These are phyloP conservation scores for Kryptolebias ocellatus DNA, from an alignment of 2,797 vertebrate genomes.

Conservation along the genomic window DNA sequence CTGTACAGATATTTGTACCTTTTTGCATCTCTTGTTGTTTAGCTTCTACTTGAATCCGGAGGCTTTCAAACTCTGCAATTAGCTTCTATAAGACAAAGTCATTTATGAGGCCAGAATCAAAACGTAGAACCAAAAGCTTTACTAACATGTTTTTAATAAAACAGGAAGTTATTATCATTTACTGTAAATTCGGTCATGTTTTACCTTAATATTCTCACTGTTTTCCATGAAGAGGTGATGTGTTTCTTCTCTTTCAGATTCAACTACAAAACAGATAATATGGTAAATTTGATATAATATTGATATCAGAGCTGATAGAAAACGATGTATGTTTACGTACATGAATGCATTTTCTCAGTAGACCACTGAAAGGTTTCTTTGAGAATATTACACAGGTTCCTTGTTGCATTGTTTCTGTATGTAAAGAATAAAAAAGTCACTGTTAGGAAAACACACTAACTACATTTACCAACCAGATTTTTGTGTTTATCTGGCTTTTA, in stretches of 20 bases:
- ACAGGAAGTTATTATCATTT: not conserved
- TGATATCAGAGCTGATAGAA: not conserved
- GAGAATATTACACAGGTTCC: slow-evolving; percentile 89
- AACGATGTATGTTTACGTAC: slow-evolving; percentile 78
- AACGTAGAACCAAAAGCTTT: not conserved
- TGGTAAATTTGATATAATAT: not conserved
- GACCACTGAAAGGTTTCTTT: slow-evolving; percentile 90
- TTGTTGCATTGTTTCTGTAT: slow-evolving; percentile 87
- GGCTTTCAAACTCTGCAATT: slow-evolving; percentile 87
- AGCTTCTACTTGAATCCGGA: slow-evolving; percentile 85
- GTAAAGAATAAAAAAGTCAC: slow-evolving; percentile 4
- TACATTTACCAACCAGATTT: not conserved
- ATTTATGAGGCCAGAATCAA: slow-evolving; percentile 6
- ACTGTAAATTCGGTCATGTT: not conserved
- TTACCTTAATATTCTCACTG: slow-evolving; percentile 85
- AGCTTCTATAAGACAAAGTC: slow-evolving; percentile 80
- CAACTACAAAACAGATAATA: slow-evolving; percentile 82
- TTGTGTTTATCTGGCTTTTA: not conserved
- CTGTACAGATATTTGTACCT: slow-evolving; percentile 71
- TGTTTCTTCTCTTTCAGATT: slow-evolving; percentile 91
- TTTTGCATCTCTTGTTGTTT: slow-evolving; percentile 87
- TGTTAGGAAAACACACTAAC: not conserved
- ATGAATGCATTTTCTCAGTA: slow-evolving; percentile 88
- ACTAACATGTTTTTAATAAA: not conserved
- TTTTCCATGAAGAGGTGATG: slow-evolving; percentile 86